Percentiles rank a stretch among this genome's conserved stretches.
Evolutionary conservation across 2,888 invertebrate species (phyloP).

Genomic region (Tetranychus piercei): DNA sequence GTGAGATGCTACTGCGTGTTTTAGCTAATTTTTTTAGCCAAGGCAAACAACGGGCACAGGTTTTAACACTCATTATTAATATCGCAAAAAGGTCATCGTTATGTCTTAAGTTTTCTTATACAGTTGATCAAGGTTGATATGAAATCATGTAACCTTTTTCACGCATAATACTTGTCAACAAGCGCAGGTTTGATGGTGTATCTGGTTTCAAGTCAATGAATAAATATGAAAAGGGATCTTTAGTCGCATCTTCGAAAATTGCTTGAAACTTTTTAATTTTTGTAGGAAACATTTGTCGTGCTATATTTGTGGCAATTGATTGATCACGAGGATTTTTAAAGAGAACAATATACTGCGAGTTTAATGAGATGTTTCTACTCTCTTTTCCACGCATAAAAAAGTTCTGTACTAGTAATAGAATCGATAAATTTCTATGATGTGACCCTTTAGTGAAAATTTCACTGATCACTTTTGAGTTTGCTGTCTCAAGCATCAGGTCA

Average conservation of each 20-base stretch:
- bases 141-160: too few relatives aligned
- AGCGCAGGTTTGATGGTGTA: not conserved
- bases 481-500: not conserved
- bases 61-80: too few relatives aligned
- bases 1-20: too few relatives aligned
- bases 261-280: not conserved
- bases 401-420: not conserved
- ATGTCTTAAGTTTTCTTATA: too few relatives aligned
- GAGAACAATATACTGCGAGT: not conserved
- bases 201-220: not conserved
- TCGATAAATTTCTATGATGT: not conserved
- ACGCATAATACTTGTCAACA: too few relatives aligned
- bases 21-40: too few relatives aligned
- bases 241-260: not conserved
- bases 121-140: too few relatives aligned
- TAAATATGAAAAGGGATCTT: not conserved
- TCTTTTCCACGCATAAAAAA: not conserved
- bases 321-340: not conserved
- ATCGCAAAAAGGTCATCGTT: too few relatives aligned
- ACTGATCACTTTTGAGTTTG: not conserved
- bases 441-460: not conserved
- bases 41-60: too few relatives aligned
- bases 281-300: not conserved
- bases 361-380: not conserved
- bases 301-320: not conserved